Evolutionary conservation across 2,113 vertebrate species (phyloP), one percentile per base, ranked within the genome.

Genomic region (Propithecus coquereli): DNA sequence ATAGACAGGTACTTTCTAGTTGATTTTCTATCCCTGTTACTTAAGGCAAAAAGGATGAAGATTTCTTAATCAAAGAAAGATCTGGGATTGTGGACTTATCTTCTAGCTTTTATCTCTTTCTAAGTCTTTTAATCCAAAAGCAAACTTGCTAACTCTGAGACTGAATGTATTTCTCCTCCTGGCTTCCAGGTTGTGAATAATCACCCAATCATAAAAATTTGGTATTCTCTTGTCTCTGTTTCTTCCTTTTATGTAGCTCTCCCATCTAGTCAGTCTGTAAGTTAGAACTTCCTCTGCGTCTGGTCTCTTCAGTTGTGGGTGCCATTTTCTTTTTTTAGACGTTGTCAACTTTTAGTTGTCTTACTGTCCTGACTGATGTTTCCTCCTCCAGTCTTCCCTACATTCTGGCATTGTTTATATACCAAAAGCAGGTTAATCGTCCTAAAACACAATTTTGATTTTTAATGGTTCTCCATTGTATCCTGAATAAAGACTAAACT

Each of bases 41-140:
- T 74, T 63, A 94, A 63, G n/a, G 52, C 30, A 73, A 76, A 86
- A 90, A 82, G 23, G 32, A 81, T 54, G 34, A 84, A 45, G 30
- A 85, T 70, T 76, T 89, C n/a, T 87, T 93, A 61, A 87, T 80
- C 77, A 87, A 47, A 92, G 91, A 76, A 70, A 92, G 27, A 84
- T 96, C 20, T 66, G 61, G 14, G 8, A 76, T 87, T 12, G 3
- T 83, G 50, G 79, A 95, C 30, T 94, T 87, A 18, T 54, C 52
- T 54, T 17, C 52, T 18, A 82, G 65, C 27, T 94, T 92, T 95
- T 86, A 54, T 91, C 17, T 65, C 63, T 12, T 54, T 74, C 9
- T 32, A 73, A 80, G 76, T 84, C 34, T 96, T 94, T 20, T 66
- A 57, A 3, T 57, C 27, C 25, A 59, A 77, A 91, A 81, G 7